Evolutionary conservation across 2,797 vertebrate species (phyloP).

Genomic region (Lerista edwardsae): DNA sequence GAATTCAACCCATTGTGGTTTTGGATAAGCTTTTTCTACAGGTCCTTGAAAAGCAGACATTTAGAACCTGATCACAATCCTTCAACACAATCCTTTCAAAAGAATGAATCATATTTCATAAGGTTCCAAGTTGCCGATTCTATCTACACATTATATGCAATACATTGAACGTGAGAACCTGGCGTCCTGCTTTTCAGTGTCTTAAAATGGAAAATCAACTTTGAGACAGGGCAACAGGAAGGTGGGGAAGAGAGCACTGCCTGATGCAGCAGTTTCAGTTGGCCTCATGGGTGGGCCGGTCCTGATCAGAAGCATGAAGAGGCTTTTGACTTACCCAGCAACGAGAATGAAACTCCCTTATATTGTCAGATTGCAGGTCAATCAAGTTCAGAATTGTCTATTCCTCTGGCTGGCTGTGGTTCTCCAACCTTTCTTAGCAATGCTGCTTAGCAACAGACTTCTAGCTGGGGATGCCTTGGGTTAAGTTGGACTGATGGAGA

Average conservation of each 20-base stretch:
- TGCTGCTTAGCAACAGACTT: too few relatives aligned
- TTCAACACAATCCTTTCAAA: background rate
- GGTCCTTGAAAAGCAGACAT: constrained; percentile 28
- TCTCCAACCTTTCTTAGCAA: too few relatives aligned
- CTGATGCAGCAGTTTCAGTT: background rate
- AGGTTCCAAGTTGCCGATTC: background rate
- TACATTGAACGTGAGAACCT: background rate
- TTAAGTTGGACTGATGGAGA: too few relatives aligned
- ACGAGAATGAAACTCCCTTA: background rate
- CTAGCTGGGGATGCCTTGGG: too few relatives aligned
- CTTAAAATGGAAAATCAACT: background rate
- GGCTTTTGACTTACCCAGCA: background rate
- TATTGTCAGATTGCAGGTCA: background rate
- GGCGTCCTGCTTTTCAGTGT: background rate
- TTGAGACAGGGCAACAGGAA: background rate
- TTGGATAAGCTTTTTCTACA: constrained; percentile 24
- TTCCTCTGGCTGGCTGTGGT: too few relatives aligned
- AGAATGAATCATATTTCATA: background rate
- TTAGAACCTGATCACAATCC: too few relatives aligned
- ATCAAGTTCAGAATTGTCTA: background rate
- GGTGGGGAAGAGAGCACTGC: background rate
- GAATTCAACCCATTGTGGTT: background rate
- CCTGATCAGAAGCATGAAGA: too few relatives aligned
- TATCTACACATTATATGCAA: background rate
- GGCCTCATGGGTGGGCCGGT: too few relatives aligned